A percentile compares a stretch with the other conserved stretches of the same genome.
Conservation (phyloP, 1,140 invertebrate species). For the Zaprionus tsacasi region DNA sequence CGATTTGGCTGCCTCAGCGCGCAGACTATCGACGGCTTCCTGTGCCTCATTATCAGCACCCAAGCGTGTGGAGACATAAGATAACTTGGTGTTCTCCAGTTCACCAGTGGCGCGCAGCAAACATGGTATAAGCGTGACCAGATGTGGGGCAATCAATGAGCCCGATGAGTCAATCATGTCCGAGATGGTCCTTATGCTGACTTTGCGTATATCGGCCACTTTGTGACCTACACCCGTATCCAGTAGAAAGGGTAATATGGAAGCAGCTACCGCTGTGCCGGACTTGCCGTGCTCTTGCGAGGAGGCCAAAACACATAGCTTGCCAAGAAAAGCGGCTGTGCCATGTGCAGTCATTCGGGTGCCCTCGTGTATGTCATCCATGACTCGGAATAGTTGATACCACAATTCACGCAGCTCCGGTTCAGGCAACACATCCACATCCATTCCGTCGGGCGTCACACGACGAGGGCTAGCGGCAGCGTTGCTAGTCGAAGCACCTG, state of each 20-base stretch:
- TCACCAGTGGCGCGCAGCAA: conserved; percentile 93
- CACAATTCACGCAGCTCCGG: conserved; percentile 89
- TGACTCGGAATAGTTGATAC: conserved; percentile 93
- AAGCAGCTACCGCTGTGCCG: conserved; percentile 90
- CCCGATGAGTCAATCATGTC: conserved; percentile 93
- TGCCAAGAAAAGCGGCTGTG: conserved; percentile 91
- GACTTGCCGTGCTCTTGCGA: conserved; percentile 91
- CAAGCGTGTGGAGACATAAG: conserved; percentile 91
- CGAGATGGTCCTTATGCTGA: conserved; percentile 93
- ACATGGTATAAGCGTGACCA: conserved; percentile 92
- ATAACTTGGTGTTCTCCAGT: conserved; percentile 91
- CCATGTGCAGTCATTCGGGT: conserved; percentile 92
- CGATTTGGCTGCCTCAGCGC: conserved; percentile 91
- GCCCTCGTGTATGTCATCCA: conserved; percentile 97
- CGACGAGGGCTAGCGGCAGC: conserved; percentile 9
- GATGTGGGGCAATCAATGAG: conserved; percentile 90
- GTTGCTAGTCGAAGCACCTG: neutral
- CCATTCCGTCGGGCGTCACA: conserved; percentile 41
- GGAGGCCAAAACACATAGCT: conserved; percentile 91
- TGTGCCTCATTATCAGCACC: conserved; percentile 87
- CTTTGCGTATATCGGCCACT: conserved; percentile 91
- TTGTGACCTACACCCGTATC: conserved; percentile 91
- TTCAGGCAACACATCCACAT: conserved; percentile 74
- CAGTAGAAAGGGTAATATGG: conserved; percentile 92
- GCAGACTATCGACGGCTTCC: conserved; percentile 90